Percentiles rank a stretch among this genome's conserved stretches.
Evolutionary conservation across 2,113 vertebrate species (phyloP).

Genomic region (Anseranas semipalmata): DNA sequence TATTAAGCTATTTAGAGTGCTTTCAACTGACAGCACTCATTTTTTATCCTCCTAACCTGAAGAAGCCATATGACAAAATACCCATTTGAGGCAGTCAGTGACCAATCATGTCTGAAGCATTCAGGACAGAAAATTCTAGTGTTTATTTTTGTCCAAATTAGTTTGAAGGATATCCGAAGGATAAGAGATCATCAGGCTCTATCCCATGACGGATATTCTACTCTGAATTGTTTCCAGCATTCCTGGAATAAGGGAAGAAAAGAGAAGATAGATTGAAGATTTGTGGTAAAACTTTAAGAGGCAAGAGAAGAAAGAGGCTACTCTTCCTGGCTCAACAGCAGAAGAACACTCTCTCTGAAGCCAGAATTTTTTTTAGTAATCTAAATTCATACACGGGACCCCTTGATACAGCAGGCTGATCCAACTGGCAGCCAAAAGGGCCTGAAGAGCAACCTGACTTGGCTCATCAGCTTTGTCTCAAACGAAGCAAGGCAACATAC

Average conservation of each 20-base stretch:
- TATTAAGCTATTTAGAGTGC: slow-evolving; percentile 32
- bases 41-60: slow-evolving; percentile 32
- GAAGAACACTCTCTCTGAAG: neutral
- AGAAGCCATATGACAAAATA: slow-evolving; percentile 39
- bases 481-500: neutral
- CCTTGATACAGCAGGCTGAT: neutral
- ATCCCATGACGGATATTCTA: neutral
- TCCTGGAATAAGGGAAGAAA: neutral
- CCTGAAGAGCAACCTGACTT: neutral
- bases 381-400: neutral
- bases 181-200: neutral
- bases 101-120: slow-evolving; percentile 19
- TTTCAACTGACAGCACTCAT: slow-evolving; percentile 3
- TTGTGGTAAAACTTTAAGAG: neutral
- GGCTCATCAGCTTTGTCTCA: neutral
- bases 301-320: neutral
- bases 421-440: neutral
- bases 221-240: neutral
- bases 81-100: slow-evolving; percentile 9
- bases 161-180: neutral
- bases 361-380: neutral
- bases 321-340: neutral
- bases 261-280: neutral
- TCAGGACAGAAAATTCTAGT: slow-evolving; percentile 1
- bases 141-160: slow-evolving; percentile 24